Evolutionary conservation across 37 sponge, comb jelly and placozoan genomes (phyloP).

Genomic region (Halichondria panicea): DNA sequence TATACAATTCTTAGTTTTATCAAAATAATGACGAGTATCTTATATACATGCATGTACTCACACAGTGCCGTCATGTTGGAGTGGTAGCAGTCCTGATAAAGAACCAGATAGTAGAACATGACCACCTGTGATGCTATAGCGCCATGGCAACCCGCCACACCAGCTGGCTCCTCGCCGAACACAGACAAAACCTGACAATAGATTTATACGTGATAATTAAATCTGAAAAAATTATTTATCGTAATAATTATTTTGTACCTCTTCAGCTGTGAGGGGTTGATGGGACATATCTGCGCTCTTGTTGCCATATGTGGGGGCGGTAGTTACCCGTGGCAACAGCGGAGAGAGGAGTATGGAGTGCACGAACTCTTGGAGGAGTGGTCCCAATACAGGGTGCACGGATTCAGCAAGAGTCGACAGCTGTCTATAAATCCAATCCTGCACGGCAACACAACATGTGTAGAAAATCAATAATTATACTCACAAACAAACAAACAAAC

Average conservation of each 20-base stretch:
- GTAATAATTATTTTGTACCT: background rate
- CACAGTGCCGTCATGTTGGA: constrained; percentile 51
- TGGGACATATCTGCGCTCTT: constrained; percentile 12
- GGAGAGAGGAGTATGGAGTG: constrained; percentile 52
- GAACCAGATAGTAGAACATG: constrained; percentile 70
- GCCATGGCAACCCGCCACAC: background rate
- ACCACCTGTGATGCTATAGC: constrained; percentile 55
- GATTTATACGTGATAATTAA: background rate
- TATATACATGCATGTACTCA: constrained; percentile 28
- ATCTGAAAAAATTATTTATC: background rate
- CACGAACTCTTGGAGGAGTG: constrained; percentile 73
- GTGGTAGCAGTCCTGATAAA: constrained; percentile 74
- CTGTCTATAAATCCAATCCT: constrained; percentile 80
- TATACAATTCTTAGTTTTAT: no score
- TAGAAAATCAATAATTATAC: no score
- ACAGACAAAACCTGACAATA: constrained; percentile 37
- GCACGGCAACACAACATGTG: background rate
- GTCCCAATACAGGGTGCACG: constrained; percentile 67
- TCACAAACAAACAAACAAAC: no score
- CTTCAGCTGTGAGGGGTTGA: constrained; percentile 53
- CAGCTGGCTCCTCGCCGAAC: constrained; percentile 18
- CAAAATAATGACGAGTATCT: no score
- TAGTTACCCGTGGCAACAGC: background rate
- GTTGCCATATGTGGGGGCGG: background rate
- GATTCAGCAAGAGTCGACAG: constrained; percentile 47